Evolutionary conservation across 2,113 vertebrate species (phyloP).

Genomic region (Microcebus murinus): DNA sequence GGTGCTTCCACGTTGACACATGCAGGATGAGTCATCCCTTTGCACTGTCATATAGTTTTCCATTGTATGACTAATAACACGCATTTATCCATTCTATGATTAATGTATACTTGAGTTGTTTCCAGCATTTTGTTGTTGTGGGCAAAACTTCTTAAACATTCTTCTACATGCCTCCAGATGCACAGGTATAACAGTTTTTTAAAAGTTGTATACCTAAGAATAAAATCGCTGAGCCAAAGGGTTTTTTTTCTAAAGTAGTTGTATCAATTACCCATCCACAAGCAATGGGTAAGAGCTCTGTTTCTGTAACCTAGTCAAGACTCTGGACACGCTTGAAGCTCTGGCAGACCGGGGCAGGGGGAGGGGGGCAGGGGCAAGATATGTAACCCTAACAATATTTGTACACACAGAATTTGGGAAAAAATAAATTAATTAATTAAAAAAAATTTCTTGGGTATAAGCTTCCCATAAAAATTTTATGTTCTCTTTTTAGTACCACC

Average conservation of each 20-base stretch:
- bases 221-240: conserved; percentile 11
- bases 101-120: not conserved
- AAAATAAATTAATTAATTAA: too few species aligned
- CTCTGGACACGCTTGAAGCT: too few species aligned
- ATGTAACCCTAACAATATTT: too few species aligned
- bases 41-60: not conserved
- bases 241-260: not conserved
- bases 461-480: not conserved
- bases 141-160: not conserved
- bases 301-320: not conserved
- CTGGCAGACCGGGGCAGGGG: too few species aligned
- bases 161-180: not conserved
- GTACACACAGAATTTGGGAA: too few species aligned
- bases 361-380: too few species aligned
- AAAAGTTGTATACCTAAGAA: not conserved
- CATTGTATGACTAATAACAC: not conserved
- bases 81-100: not conserved
- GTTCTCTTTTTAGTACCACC: not conserved
- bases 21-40: not conserved
- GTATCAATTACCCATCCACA: not conserved
- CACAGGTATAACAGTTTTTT: not conserved
- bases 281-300: not conserved
- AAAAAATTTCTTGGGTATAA: not conserved
- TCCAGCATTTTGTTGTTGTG: not conserved
- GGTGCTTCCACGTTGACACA: not conserved